A percentile compares a stretch with the other conserved stretches of the same genome.
Conservation (phyloP, 2,888 invertebrate species). For the Petrolisthes manimaculis region DNA sequence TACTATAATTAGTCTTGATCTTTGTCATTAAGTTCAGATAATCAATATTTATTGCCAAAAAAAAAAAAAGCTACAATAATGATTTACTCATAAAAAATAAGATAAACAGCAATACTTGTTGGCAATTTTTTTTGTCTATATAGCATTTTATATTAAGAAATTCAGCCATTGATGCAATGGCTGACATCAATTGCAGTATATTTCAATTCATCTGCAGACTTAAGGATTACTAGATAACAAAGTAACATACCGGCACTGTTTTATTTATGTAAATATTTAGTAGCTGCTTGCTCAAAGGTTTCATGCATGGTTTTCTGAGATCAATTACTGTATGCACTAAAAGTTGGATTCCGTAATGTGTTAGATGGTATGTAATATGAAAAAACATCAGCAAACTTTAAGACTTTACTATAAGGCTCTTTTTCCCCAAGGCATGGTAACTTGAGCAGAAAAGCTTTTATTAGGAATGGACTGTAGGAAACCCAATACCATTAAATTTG, state of each 20-base stretch:
- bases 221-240: background rate
- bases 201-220: constrained; percentile 20
- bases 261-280: background rate
- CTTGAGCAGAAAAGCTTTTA: background rate
- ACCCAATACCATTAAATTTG: background rate
- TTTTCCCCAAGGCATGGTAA: background rate
- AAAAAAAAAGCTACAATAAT: background rate
- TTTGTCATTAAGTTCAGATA: no score
- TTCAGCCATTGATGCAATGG: constrained; percentile 52
- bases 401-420: background rate
- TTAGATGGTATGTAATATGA: background rate
- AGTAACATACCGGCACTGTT: constrained; percentile 1
- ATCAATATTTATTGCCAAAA: no score
- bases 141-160: background rate
- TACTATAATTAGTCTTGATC: no score
- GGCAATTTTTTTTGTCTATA: background rate
- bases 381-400: background rate
- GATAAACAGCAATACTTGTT: background rate
- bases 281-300: background rate
- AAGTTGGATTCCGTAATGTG: background rate
- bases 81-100: background rate
- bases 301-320: constrained; percentile 9
- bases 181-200: constrained; percentile 22
- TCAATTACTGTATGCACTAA: background rate
- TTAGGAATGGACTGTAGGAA: background rate